Evolutionary conservation across 2,113 vertebrate species (phyloP).

Genomic region (Condylura cristata): DNA sequence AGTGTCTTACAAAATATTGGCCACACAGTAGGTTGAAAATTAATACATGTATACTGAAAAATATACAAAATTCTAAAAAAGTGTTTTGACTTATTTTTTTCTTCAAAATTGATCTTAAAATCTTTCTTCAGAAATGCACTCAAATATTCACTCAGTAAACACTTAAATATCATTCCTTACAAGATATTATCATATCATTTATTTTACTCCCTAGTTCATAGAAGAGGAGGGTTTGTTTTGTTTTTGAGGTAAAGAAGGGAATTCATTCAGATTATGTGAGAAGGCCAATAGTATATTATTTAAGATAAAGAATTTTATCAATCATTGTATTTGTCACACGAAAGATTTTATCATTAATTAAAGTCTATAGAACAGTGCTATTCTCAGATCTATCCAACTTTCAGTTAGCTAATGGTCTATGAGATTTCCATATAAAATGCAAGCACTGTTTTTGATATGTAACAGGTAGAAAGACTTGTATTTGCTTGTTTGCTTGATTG

Average conservation of each 20-base stretch:
- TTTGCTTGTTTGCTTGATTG: not conserved
- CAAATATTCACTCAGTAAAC: not conserved
- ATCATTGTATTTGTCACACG: not conserved
- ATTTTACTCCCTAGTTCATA: not conserved
- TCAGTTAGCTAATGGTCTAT: not conserved
- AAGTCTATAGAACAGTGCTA: not conserved
- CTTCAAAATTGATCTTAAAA: not conserved
- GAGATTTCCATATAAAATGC: not conserved
- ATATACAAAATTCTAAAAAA: not conserved
- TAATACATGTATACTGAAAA: not conserved
- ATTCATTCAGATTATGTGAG: not conserved
- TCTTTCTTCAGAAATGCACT: not conserved
- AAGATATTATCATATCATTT: not conserved
- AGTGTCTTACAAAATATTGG: not conserved
- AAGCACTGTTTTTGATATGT: not conserved
- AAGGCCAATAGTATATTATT: slow-evolving; percentile 1
- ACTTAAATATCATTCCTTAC: not conserved
- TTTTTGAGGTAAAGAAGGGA: not conserved
- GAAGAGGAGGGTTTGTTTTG: not conserved
- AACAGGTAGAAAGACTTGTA: not conserved
- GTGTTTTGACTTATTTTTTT: not conserved
- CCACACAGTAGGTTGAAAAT: not conserved
- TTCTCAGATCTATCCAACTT: not conserved
- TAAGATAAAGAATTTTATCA: slow-evolving; percentile 29
- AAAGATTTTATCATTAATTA: not conserved